Evolutionary conservation across 1,140 invertebrate genomes (phyloP), one percentile per base, ranked within the genome.

Genomic region (Daktulosphaira vitifoliae): DNA sequence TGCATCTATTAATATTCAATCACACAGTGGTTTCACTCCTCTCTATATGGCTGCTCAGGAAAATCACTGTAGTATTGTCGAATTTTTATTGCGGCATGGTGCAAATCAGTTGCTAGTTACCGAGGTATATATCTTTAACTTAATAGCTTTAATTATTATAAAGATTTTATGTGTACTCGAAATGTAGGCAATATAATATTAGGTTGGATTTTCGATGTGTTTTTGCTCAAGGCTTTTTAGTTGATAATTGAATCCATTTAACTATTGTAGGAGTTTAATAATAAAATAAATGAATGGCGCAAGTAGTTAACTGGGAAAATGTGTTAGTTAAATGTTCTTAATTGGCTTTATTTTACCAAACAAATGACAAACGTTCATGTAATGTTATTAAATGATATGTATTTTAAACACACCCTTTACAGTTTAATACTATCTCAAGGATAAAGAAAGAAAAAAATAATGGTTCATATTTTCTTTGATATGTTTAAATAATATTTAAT

Each of bases 21-120:
- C 90, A 15, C 85, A 96, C 74, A 96, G 94, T 79, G 96, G 96
- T 37, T 99, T 99, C 77, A 98, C 96, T 0, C 95, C 96, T 0
- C 78, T 99, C 4, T 99, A 99, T 74, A 99, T 99, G 96, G 95
- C 96, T 15, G 93, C 96, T 4, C 96, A 99, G 76, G 96, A 99
- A 77, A 97, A 97, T 73, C 95, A 99, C 74, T 90, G 96, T 68
- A 83, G 83, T 8, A 93, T 97, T 70, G 96, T 99, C 65, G 86
- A 88, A 71, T 93, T 91, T 76, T 80, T 99, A 39, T 79, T 99
- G 38, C 82, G 85, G 37, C 92, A 94, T 77, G 92, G 92, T 39
- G 96, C 95, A 39, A 98, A 96, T 78, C 96, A 98, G 74, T 90
- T 88, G 33, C 81, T 99, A 26, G 90, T 96, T 13, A 99, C 96